Percentiles rank a stretch among this genome's conserved stretches.
Evolutionary conservation across 2,888 invertebrate genomes (phyloP).

Genomic region (Protonemura montana): DNA sequence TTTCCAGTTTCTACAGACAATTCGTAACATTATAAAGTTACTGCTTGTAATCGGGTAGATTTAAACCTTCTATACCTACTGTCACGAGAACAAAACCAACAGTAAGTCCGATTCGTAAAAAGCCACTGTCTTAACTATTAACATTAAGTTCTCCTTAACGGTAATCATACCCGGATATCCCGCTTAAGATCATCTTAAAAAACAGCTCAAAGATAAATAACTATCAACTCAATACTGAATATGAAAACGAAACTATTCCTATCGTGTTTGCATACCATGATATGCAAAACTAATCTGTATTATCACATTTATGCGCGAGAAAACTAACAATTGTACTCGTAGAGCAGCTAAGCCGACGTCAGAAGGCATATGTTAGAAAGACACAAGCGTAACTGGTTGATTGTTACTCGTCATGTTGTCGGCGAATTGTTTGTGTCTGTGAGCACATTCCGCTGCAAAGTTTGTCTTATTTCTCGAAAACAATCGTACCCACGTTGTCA

Average conservation of each 20-base stretch:
- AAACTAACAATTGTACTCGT: no score
- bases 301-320: no score
- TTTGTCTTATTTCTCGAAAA: neutral
- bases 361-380: neutral
- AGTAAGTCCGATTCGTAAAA: neutral
- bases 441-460: neutral
- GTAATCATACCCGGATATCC: neutral
- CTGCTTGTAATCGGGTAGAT: neutral
- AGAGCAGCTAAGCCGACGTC: neutral
- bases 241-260: no score
- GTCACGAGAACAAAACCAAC: neutral
- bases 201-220: neutral
- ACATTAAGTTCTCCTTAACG: neutral
- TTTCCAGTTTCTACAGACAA: neutral
- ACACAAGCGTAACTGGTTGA: neutral
- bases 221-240: neutral
- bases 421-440: neutral
- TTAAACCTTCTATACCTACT: neutral
- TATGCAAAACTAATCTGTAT: no score
- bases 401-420: neutral
- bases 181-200: neutral
- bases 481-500: neutral
- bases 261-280: no score
- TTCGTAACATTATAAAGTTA: neutral
- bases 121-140: neutral